These are phyloP conservation scores for Piaya cayana DNA, from an alignment of 2,113 vertebrate species.

Conservation along the genomic window DNA sequence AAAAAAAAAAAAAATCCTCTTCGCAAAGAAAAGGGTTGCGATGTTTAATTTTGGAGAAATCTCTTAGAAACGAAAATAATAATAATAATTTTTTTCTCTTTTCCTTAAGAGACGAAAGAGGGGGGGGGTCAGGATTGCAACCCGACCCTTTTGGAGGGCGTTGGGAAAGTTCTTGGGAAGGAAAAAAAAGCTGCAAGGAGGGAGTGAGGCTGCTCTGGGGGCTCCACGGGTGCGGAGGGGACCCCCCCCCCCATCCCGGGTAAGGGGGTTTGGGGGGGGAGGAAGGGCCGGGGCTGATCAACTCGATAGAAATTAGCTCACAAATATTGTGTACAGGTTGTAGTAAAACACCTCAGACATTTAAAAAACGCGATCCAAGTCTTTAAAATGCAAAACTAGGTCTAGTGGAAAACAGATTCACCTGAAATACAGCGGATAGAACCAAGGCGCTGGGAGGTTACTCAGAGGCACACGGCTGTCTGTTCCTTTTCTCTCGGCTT, in stretches of 20 bases:
- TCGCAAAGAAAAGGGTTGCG: slow-evolving; percentile 1
- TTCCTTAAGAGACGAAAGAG: neutral
- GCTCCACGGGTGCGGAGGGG: neutral
- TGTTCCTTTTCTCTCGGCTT: slow-evolving; percentile 68
- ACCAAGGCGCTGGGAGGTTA: slow-evolving; percentile 97
- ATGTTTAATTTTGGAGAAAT: slow-evolving; percentile 9
- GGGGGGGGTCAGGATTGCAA: neutral
- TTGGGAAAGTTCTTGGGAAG: neutral
- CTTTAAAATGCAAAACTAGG: slow-evolving; percentile 79
- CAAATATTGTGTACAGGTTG: slow-evolving; percentile 83
- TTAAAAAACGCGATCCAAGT: slow-evolving; percentile 77
- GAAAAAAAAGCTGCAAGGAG: slow-evolving; percentile 26
- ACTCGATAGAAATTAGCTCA: slow-evolving; percentile 75
- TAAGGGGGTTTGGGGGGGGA: too few relatives aligned
- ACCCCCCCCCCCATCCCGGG: neutral
- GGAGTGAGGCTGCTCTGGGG: neutral
- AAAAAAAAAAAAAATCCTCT: too few relatives aligned
- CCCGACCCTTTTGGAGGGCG: neutral
- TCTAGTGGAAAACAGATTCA: slow-evolving; percentile 84
- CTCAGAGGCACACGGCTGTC: slow-evolving; percentile 94
- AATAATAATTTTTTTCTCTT: neutral
- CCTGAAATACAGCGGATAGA: slow-evolving; percentile 86
- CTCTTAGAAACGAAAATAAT: neutral
- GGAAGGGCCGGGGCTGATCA: slow-evolving; percentile 26
- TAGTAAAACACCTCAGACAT: slow-evolving; percentile 80